phyloP scores from a whole-genome alignment of 2,888 invertebrate genomes.

The Leuctra nigra region DNA sequence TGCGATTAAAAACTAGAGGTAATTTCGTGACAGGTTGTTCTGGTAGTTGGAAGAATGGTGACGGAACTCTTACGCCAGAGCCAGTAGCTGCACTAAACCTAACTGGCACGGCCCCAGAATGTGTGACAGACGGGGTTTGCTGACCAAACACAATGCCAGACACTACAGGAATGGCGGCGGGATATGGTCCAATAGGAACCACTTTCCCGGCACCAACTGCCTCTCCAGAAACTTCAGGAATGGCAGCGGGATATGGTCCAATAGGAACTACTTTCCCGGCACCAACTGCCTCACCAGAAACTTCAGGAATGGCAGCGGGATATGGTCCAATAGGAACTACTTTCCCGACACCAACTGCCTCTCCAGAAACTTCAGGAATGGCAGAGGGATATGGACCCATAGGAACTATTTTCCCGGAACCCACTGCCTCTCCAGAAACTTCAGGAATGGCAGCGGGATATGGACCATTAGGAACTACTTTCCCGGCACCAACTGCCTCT shows the following conservation, averaged over 20 bases:
- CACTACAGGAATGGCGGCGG: neutral
- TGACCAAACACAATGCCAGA: too few relatives aligned
- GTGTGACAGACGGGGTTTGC: too few relatives aligned
- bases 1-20: too few relatives aligned
- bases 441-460: neutral
- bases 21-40: too few relatives aligned
- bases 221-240: neutral
- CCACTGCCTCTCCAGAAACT: neutral
- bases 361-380: neutral
- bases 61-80: too few relatives aligned
- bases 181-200: too few relatives aligned
- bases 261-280: neutral
- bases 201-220: neutral
- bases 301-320: neutral
- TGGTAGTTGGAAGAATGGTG: too few relatives aligned
- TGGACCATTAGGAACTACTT: too few relatives aligned
- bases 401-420: neutral
- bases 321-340: neutral
- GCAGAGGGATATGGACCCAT: neutral
- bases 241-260: neutral
- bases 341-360: neutral
- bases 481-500: neutral
- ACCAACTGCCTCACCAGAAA: neutral
- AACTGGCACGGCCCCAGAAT: too few relatives aligned
- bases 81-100: too few relatives aligned